Conservation (phyloP, 2,888 invertebrate species). For the Sphaeridia pumilis region DNA sequence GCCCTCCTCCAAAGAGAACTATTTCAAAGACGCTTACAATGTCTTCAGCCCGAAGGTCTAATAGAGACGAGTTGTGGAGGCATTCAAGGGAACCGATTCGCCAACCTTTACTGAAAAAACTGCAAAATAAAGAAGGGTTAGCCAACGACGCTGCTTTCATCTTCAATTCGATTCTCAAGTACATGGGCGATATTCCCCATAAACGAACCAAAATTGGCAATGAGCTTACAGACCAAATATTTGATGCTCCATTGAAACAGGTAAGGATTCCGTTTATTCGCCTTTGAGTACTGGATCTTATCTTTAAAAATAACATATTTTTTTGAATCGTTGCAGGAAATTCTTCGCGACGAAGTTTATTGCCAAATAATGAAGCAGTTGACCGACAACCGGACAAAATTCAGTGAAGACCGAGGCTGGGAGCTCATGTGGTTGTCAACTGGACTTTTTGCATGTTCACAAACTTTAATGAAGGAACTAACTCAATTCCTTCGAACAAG, state of each 20-base stretch:
- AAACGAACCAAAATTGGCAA: constrained; percentile 85
- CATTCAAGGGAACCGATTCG: constrained; percentile 89
- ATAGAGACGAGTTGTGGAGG: constrained; percentile 82
- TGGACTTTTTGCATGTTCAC: constrained; percentile 93
- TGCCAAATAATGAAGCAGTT: constrained; percentile 98
- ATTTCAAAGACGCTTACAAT: constrained; percentile 84
- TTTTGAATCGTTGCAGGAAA: too few relatives aligned
- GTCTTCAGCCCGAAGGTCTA: constrained; percentile 65
- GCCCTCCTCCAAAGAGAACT: constrained; percentile 83
- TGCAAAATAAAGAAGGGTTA: constrained; percentile 85
- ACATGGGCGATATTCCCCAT: constrained; percentile 97
- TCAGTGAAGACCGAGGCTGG: constrained; percentile 97
- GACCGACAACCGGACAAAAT: constrained; percentile 87
- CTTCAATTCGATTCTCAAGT: constrained; percentile 87
- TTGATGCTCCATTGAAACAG: constrained; percentile 92
- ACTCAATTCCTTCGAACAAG: constrained; percentile 75
- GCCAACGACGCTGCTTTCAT: constrained; percentile 92
- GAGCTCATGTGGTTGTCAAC: constrained; percentile 98
- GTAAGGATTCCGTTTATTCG: too few relatives aligned
- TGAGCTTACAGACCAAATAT: constrained; percentile 96
- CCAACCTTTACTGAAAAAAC: constrained; percentile 81
- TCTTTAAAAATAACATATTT: too few relatives aligned
- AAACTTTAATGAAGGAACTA: constrained; percentile 76
- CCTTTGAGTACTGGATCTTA: background rate
- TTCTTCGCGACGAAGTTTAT: constrained; percentile 92